Conservation (phyloP, 2,888 invertebrate genomes). For the Agonopterix heracliana region DNA sequence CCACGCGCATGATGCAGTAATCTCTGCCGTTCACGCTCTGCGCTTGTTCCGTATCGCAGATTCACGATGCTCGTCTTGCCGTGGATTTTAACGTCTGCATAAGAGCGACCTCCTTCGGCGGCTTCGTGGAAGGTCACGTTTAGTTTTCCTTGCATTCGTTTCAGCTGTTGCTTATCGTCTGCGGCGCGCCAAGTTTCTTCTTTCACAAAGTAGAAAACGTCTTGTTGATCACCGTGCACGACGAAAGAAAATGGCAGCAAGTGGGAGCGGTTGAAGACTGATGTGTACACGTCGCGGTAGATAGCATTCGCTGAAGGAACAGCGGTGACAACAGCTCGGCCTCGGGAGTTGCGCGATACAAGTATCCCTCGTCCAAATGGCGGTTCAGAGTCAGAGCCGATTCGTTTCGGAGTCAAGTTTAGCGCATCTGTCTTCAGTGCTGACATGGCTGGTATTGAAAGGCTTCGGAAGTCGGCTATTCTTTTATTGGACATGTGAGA, state of each 20-base stretch:
- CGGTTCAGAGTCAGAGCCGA: constrained; percentile 90
- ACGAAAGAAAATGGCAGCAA: constrained; percentile 91
- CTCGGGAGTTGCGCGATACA: constrained; percentile 86
- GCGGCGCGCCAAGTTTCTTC: constrained; percentile 93
- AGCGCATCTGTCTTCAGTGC: constrained; percentile 87
- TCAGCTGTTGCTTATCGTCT: constrained; percentile 91
- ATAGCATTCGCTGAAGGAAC: constrained; percentile 94
- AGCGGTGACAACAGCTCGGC: constrained; percentile 88
- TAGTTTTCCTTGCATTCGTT: constrained; percentile 91
- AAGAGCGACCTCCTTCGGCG: constrained; percentile 84
- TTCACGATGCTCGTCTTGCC: constrained; percentile 93
- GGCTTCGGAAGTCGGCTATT: constrained; percentile 84
- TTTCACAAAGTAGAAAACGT: constrained; percentile 95
- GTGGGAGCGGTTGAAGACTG: constrained; percentile 92
- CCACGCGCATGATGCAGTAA: constrained; percentile 93
- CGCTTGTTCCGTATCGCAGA: constrained; percentile 94
- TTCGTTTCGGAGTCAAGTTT: constrained; percentile 82
- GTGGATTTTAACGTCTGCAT: constrained; percentile 93
- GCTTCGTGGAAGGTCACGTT: constrained; percentile 94
- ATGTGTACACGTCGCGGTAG: constrained; percentile 93
- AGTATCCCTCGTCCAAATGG: constrained; percentile 92
- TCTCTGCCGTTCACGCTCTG: constrained; percentile 91
- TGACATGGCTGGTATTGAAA: constrained; percentile 87
- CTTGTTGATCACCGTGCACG: constrained; percentile 91
- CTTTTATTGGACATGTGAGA: constrained; percentile 87